These are phyloP conservation scores for Perdita meconis DNA, from an alignment of 2,888 invertebrate species.

Conservation along the genomic window DNA sequence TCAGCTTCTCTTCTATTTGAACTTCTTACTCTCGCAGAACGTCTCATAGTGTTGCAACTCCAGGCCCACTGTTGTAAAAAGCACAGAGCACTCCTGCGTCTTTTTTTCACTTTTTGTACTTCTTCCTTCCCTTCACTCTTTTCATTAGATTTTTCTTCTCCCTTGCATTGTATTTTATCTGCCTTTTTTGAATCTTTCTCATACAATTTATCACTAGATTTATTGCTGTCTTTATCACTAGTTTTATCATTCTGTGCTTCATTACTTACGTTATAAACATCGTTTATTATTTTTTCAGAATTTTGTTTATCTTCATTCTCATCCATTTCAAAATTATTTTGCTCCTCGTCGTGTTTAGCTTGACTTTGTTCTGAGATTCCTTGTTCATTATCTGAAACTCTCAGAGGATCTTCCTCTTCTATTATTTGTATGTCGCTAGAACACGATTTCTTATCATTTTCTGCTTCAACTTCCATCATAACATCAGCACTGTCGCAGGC, in stretches of 20 bases:
- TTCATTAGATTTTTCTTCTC: slow-evolving; percentile 80
- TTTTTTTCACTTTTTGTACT: slow-evolving; percentile 86
- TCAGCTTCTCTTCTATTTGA: slow-evolving; percentile 86
- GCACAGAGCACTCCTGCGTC: slow-evolving; percentile 90
- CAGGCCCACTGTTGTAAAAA: slow-evolving; percentile 92
- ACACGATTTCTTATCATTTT: slow-evolving; percentile 78
- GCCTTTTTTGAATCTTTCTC: slow-evolving; percentile 73
- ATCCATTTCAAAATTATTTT: slow-evolving; percentile 53
- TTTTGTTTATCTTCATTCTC: slow-evolving; percentile 78
- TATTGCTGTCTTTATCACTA: slow-evolving; percentile 79
- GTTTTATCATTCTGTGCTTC: slow-evolving; percentile 82
- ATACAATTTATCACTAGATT: slow-evolving; percentile 68
- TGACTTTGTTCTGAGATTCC: slow-evolving; percentile 66
- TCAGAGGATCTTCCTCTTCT: slow-evolving; percentile 76
- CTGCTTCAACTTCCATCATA: slow-evolving; percentile 74
- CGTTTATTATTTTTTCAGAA: slow-evolving; percentile 73
- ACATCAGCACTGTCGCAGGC: slow-evolving; percentile 57
- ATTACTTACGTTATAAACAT: slow-evolving; percentile 57
- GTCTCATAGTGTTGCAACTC: slow-evolving; percentile 86
- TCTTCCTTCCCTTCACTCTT: slow-evolving; percentile 84
- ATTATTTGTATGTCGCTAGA: slow-evolving; percentile 77
- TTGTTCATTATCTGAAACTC: slow-evolving; percentile 70
- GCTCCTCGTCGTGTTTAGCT: slow-evolving; percentile 66
- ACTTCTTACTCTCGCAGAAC: slow-evolving; percentile 84
- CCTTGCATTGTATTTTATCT: slow-evolving; percentile 69